Base-by-base conservation (phyloP, 2,113 vertebrate genomes). In the Anoura caudifer region DNA sequence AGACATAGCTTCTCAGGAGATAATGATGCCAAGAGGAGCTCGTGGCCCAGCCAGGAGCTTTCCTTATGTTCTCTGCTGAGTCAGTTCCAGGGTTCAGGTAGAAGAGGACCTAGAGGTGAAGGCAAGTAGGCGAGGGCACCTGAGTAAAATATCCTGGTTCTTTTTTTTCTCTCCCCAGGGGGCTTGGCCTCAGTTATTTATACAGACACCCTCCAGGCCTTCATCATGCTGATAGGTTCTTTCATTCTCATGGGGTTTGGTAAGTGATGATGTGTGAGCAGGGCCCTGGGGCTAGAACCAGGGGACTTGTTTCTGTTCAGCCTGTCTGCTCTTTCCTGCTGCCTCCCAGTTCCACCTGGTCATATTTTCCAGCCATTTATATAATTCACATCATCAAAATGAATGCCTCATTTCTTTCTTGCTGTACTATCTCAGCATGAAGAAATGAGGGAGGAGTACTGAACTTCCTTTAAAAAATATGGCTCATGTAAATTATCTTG, bases 151-250 rank as follows among this genome's bases (percentile, higher is more conserved):
- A 2, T 26, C 33, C 33, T 43, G 31, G 4, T 24, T 81, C 63
- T 80, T 82, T 69, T 50, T 38, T 87, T 45, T 70, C 54, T 86
- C 83, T 75, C 43, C 36, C 56, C 93, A 99, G 99, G 99, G 92
- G 98, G 99, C 65, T 89, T 99, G 92, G 99, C 99, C 54, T 99
- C 99, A 7, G 99, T 99, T 73, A 99, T 99, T 96, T 99, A 99
- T 97, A 99, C 99, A 17, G 99, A 99, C 97, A 99, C 99, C 13
- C 96, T 99, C 33, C 99, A 99, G 96, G 99, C 98, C 47, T 7
- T 98, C 95, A 99, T 99, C 96, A 99, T 99, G 99, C 28, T 99
- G 14, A 91, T 99, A 15, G 99, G 99, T 43, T 99, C 99, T 20
- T 99, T 99, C 93, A 99, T 99, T 94, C 98, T 99, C 1, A 98